Conservation (phyloP, 1,140 invertebrate genomes). For the Zaprionus inermis region DNA sequence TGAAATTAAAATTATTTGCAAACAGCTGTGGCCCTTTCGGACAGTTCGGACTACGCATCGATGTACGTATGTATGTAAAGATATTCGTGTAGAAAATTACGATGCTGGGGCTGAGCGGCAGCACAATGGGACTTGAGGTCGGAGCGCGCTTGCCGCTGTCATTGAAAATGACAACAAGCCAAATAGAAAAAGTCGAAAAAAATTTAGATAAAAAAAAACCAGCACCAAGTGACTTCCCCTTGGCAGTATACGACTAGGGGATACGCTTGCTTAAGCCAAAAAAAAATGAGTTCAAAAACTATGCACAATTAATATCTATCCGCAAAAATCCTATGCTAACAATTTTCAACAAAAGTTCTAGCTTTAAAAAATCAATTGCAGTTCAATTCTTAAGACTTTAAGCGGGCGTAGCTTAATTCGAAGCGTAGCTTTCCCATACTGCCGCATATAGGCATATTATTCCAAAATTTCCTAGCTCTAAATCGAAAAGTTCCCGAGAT, state of each 20-base stretch:
- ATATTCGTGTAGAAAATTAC: constrained; percentile 8
- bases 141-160: constrained; percentile 53
- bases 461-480: too few relatives aligned
- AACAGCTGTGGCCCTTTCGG: constrained; percentile 58
- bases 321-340: too few relatives aligned
- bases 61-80: constrained; percentile 5
- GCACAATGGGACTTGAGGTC: constrained; percentile 34
- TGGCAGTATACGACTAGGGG: neutral
- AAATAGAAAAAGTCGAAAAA: constrained; percentile 25
- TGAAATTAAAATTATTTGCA: constrained; percentile 78
- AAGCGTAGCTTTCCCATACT: too few relatives aligned
- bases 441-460: too few relatives aligned
- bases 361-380: too few relatives aligned
- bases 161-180: constrained; percentile 69
- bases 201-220: constrained; percentile 36
- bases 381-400: too few relatives aligned
- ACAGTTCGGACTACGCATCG: constrained; percentile 6
- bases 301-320: too few relatives aligned
- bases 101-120: constrained; percentile 8
- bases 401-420: too few relatives aligned
- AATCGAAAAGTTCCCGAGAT: neutral
- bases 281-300: too few relatives aligned
- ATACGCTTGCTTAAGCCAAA: constrained; percentile 15
- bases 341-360: too few relatives aligned
- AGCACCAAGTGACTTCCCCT: neutral